Conservation (phyloP, 2,888 invertebrate species). For the Sinodicranocentrus sp. region DNA sequence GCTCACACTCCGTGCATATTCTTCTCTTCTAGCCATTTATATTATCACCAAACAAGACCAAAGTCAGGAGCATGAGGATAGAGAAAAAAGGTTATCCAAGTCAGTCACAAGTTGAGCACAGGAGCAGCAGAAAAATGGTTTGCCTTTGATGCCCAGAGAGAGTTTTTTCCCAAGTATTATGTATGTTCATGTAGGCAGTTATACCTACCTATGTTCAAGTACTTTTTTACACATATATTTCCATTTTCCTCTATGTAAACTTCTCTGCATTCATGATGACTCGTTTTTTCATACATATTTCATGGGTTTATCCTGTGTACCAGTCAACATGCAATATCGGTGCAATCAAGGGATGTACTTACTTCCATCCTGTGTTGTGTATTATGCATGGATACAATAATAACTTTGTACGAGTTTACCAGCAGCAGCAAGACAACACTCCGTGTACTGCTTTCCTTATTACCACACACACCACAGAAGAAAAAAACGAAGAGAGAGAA, state of each 20-base stretch:
- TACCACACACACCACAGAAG: constrained; percentile 14
- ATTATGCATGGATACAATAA: constrained; percentile 48
- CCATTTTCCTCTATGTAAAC: background rate
- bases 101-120: constrained; percentile 48
- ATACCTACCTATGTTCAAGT: no score
- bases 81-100: constrained; percentile 61
- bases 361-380: constrained; percentile 58
- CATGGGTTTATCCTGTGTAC: constrained; percentile 34
- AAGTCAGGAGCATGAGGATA: constrained; percentile 32
- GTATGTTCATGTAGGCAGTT: background rate
- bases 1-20: background rate
- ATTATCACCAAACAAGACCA: constrained; percentile 56
- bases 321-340: constrained; percentile 35
- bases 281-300: constrained; percentile 40
- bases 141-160: constrained; percentile 45
- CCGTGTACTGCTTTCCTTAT: background rate
- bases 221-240: no score
- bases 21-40: constrained; percentile 33
- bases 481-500: constrained; percentile 9
- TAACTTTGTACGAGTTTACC: constrained; percentile 41
- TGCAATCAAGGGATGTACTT: constrained; percentile 57
- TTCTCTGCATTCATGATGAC: constrained; percentile 19
- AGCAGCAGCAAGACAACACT: constrained; percentile 28
- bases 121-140: constrained; percentile 41
- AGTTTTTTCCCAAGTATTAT: constrained; percentile 21